phyloP scores from a whole-genome alignment of 2,113 vertebrate genomes.

The Bungarus multicinctus region DNA sequence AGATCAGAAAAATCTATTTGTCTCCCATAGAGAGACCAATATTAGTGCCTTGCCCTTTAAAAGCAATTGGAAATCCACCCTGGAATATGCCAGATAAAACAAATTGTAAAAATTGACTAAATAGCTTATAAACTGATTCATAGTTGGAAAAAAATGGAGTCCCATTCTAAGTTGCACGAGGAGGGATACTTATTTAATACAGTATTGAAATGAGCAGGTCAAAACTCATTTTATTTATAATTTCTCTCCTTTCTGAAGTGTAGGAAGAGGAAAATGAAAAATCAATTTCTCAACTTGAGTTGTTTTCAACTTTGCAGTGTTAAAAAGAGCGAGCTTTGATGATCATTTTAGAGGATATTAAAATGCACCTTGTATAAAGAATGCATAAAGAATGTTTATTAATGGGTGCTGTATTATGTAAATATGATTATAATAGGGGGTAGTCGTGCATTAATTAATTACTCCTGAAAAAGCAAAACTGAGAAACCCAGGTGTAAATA shows the following conservation, averaged over 20 bases:
- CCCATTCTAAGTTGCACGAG: neutral
- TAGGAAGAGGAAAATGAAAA: neutral
- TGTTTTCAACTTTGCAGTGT: neutral
- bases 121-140: neutral
- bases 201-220: neutral
- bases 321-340: neutral
- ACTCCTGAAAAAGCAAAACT: neutral
- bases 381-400: neutral
- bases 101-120: neutral
- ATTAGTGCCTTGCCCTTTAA: neutral
- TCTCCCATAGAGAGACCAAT: neutral
- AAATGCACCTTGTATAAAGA: neutral
- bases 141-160: neutral
- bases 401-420: neutral
- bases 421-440: neutral
- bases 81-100: neutral
- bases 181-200: neutral
- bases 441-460: neutral
- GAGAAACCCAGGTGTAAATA: neutral
- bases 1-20: neutral
- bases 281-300: neutral
- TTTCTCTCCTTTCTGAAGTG: neutral
- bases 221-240: neutral
- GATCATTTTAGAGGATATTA: neutral
- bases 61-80: neutral